Base-by-base conservation (phyloP, 2,113 vertebrate species). In the Pavo muticus region DNA sequence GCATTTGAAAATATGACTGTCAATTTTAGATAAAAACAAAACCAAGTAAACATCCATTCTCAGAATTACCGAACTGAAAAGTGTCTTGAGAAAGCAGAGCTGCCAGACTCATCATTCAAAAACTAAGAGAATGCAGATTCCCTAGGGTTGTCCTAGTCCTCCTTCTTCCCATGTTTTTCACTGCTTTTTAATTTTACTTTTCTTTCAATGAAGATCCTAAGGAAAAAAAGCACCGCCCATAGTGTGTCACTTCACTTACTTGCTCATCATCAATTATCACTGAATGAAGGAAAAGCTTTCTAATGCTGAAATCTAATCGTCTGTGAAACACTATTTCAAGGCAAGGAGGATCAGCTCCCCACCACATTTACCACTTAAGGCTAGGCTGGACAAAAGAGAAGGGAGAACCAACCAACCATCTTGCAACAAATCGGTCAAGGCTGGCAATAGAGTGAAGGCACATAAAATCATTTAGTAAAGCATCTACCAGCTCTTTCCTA, bases 241-340 rank as follows among this genome's bases (percentile, higher is more conserved):
- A 57, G 47, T 8, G 13, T 86, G 88, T 90, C 69, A 88, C 74
- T 90, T 91, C 20, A 91, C 83, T 70, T 69, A 59, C 81, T 80
- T 87, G 92, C 71, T 91, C 87, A 90, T 71, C 90, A 76, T 44
- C 73, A 57, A 27, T 92, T 87, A 69, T 52, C 77, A 75, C 72
- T 90, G 71, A 95, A 88, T 47, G 56, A 82, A 90, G 63, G 39
- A 63, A 91, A 68, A 76, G 60, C 48, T 70, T 88, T 48, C 39
- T 71, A 73, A 90, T 44, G 40, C 48, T 84, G 59, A 50, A 63
- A 61, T 78, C 32, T 24, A 79, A 81, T 30, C 24, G 60, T 29
- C 56, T 73, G 0, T 40, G 37, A 77, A 91, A 57, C 35, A 91
- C 57, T 72, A 39, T 16, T 67, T 48, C 69, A 83, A 86, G 70